A percentile compares a stretch with the other conserved stretches of the same genome.
phyloP scores from a whole-genome alignment of 1,140 invertebrate genomes.

The Bombus affinis region DNA sequence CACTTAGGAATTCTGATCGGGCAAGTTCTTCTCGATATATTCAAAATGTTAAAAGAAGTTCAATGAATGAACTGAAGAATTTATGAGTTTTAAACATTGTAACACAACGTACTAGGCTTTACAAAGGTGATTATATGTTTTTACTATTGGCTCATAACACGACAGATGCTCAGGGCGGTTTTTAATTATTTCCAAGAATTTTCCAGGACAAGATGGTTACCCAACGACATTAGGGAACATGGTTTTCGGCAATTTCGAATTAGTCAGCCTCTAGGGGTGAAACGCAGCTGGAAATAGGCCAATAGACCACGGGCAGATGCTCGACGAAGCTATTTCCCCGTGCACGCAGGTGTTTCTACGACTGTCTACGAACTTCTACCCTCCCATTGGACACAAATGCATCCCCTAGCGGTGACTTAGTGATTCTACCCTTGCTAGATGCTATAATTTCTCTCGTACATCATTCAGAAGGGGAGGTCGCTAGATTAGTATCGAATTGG shows the following conservation, averaged over 20 bases:
- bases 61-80: not conserved
- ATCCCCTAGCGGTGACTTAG: not conserved
- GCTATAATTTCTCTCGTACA: constrained; percentile 8
- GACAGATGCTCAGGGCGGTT: not conserved
- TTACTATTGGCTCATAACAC: not conserved
- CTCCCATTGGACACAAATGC: not conserved
- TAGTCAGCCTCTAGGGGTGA: constrained; percentile 30
- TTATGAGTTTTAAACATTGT: not conserved
- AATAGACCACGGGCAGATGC: constrained; percentile 59
- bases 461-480: not conserved
- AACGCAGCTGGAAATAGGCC: constrained; percentile 59
- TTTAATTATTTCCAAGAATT: not conserved
- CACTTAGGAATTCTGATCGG: not conserved
- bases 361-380: not conserved
- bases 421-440: not conserved
- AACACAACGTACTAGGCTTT: not conserved
- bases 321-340: constrained; percentile 40
- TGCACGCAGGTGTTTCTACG: constrained; percentile 53
- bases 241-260: constrained; percentile 44
- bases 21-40: too few species aligned
- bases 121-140: not conserved
- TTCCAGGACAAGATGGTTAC: not conserved
- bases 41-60: too few species aligned
- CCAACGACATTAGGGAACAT: not conserved
- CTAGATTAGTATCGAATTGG: not conserved